These are phyloP conservation scores for Homarus americanus DNA, from an alignment of 1,140 invertebrate species.

Conservation along the genomic window DNA sequence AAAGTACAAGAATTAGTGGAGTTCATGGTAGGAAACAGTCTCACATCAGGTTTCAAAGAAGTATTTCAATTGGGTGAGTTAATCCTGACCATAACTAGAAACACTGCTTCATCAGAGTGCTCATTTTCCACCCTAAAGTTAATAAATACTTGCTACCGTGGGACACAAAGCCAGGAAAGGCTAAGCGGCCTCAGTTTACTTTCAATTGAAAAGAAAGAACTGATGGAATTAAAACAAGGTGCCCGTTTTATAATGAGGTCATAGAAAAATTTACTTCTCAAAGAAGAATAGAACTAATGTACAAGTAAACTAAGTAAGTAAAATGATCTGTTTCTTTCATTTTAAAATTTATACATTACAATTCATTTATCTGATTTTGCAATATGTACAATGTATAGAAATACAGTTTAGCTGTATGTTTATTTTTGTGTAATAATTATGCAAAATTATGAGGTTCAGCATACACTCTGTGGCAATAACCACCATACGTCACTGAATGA, in stretches of 20 bases:
- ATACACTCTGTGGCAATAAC: no score
- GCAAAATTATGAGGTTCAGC: no score
- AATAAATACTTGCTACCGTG: constrained; percentile 8
- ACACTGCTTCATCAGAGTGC: constrained; percentile 48
- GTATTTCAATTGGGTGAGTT: constrained; percentile 18
- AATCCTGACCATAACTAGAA: constrained; percentile 23
- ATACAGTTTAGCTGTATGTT: no score
- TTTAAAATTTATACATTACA: not conserved
- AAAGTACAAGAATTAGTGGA: constrained; percentile 17
- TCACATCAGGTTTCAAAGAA: constrained; percentile 36
- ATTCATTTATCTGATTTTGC: no score
- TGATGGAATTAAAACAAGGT: not conserved
- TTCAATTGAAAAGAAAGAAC: not conserved
- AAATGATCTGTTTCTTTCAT: not conserved
- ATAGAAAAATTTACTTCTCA: constrained; percentile 32
- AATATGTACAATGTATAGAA: no score
- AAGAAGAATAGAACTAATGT: constrained; percentile 16
- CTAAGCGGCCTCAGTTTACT: constrained; percentile 39
- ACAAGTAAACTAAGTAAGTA: no score
- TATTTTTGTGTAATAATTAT: no score
- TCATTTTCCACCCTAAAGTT: constrained; percentile 24
- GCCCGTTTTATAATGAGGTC: constrained; percentile 35
- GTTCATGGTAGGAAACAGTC: constrained; percentile 25
- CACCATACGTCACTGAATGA: no score
- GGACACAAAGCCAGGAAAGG: constrained; percentile 17